Conservation (phyloP, 2,113 vertebrate species). For the Dolichotis patagonum region DNA sequence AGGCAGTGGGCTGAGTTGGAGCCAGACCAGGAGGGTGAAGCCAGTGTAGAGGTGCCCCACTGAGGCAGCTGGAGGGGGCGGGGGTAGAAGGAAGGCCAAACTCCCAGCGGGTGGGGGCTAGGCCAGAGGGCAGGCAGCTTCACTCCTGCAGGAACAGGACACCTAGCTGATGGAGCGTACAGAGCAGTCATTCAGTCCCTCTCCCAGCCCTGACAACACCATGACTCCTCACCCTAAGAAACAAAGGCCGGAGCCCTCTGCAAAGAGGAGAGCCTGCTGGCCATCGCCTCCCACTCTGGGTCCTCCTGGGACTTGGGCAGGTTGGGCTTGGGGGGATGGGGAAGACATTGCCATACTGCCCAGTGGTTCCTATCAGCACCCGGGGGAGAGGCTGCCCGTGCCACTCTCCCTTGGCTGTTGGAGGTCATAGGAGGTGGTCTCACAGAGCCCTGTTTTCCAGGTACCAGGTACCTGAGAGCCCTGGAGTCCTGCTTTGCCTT, state of each 20-base stretch:
- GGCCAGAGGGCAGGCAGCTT: no score
- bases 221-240: neutral
- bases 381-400: neutral
- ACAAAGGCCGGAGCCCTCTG: conserved; percentile 61
- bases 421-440: neutral
- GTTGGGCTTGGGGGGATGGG: no score
- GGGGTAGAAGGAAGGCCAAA: neutral
- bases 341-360: neutral
- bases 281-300: neutral
- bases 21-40: neutral
- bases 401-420: neutral
- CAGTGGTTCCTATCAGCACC: neutral
- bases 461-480: neutral
- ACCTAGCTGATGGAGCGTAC: fast-evolving
- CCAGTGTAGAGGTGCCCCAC: neutral
- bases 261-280: neutral
- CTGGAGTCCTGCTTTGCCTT: neutral
- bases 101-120: neutral
- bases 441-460: neutral
- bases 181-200: neutral
- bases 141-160: neutral
- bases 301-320: neutral
- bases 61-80: neutral
- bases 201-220: neutral
- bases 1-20: neutral